Evolutionary conservation across 1,140 invertebrate genomes (phyloP), one percentile per base, ranked within the genome.

Genomic region (Bradynema listronoti): DNA sequence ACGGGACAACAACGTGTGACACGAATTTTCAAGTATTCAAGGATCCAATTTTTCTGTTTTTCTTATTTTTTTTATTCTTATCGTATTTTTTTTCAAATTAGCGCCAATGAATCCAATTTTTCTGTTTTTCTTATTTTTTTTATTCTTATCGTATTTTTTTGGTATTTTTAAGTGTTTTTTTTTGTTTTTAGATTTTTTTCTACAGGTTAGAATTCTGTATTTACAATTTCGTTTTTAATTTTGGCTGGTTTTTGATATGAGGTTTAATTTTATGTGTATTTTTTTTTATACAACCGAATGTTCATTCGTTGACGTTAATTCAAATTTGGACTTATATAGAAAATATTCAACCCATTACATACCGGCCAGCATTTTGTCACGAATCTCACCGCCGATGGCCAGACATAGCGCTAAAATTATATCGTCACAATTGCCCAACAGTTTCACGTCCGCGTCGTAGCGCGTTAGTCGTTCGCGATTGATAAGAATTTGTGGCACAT

Each of bases 401-500:
- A 66, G 46, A n/a, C 41, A 33, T 24, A 67, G 51, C 16, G 62
- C 53, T 33, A 62, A 33, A 25, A 71, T 16, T 27, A 67, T 67
- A 19, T 46, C n/a, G 24, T 67, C 65, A 25, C 59, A 53, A 49
- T 65, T 52, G 29, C 65, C 65, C 19, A 67, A 34, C 32, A 67
- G 34, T 61, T 69, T 67, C 22, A 67, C 51, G 32, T 67, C 65
- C 19, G 65, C 65, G 4, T 59, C n/a, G 34, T 72, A 67, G 5
- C 16, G 29, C 11, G 49, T 46, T 11, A 67, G 22, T 11, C 53
- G n/a, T 49, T 67, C 66, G 24, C 61, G 61, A 30, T 67, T 67
- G 14, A 67, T 67, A 34, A 67, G 49, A 53, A 67, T 67, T 55
- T 67, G 65, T 5, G 65, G 65, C 22, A 67, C 69, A 22, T 46